Percentiles rank a stretch among this genome's conserved stretches.
Evolutionary conservation across 2,797 vertebrate species (phyloP).

Genomic region (Crax fasciolata): DNA sequence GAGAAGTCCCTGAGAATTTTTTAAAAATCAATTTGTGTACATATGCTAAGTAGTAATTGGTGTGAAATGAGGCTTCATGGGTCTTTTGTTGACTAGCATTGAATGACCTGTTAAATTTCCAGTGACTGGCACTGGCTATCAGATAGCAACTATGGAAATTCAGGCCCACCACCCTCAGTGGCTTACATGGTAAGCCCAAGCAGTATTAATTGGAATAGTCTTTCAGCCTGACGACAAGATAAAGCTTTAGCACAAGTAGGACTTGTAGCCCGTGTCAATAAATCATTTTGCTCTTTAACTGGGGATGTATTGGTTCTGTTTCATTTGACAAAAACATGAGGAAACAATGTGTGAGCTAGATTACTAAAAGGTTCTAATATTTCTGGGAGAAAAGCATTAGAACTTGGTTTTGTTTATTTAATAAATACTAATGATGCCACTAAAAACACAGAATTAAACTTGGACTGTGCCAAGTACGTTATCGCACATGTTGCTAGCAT

Average conservation of each 20-base stretch:
- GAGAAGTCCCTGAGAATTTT: not conserved
- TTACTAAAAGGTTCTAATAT: not conserved
- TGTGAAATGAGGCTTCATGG: slow-evolving; percentile 55
- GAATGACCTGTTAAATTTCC: slow-evolving; percentile 46
- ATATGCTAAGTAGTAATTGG: slow-evolving; percentile 34
- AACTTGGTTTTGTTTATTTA: not conserved
- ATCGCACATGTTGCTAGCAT: not conserved
- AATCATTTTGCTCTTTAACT: not conserved
- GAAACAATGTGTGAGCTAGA: not conserved
- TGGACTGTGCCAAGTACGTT: not conserved
- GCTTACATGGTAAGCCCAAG: not conserved
- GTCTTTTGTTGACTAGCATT: slow-evolving; percentile 48
- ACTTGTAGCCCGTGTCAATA: not conserved
- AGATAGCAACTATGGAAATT: not conserved
- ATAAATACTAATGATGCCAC: not conserved
- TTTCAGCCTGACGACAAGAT: slow-evolving; percentile 23
- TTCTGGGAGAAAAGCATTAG: not conserved
- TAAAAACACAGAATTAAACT: not conserved
- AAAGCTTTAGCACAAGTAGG: slow-evolving; percentile 26
- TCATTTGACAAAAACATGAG: not conserved
- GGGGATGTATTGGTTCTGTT: not conserved
- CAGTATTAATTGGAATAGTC: not conserved
- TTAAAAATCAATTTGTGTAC: slow-evolving; percentile 13
- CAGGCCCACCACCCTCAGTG: not conserved
- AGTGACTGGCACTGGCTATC: not conserved